Percentiles rank a stretch among this genome's conserved stretches.
phyloP scores from a whole-genome alignment of 2,797 vertebrate species.

The Sebastes ruberrimus region DNA sequence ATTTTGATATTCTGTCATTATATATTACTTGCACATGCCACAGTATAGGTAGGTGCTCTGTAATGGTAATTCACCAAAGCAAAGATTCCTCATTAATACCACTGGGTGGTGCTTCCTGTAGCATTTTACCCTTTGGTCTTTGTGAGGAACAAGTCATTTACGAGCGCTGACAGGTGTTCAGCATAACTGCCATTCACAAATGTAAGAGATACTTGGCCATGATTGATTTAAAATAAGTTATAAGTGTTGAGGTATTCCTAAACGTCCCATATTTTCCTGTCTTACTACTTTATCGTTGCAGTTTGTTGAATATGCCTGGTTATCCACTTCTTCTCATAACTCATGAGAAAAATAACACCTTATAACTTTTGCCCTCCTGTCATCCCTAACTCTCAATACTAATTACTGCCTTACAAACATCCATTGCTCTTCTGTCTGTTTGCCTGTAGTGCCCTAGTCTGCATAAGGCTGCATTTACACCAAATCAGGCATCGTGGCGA shows the following conservation, averaged over 20 bases:
- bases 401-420: slow-evolving; percentile 2
- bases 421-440: not conserved
- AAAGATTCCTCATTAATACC: slow-evolving; percentile 16
- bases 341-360: slow-evolving; percentile 4
- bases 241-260: slow-evolving; percentile 61
- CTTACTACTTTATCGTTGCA: not conserved
- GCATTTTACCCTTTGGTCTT: slow-evolving; percentile 21
- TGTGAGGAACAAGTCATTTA: slow-evolving; percentile 7
- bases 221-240: slow-evolving; percentile 8
- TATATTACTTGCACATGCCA: not conserved
- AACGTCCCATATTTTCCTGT: not conserved
- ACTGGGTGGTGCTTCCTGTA: not conserved
- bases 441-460: not conserved
- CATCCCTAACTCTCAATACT: not conserved
- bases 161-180: not conserved
- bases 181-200: not conserved
- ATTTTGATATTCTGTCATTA: slow-evolving; percentile 12
- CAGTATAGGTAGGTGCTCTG: not conserved
- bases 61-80: not conserved
- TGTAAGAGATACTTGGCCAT: not conserved
- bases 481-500: not conserved
- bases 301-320: slow-evolving; percentile 14
- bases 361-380: not conserved
- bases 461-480: not conserved
- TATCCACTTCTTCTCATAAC: slow-evolving; percentile 2